Evolutionary conservation across 2,797 vertebrate genomes (phyloP).

Genomic region (Sarcoramphus papa): DNA sequence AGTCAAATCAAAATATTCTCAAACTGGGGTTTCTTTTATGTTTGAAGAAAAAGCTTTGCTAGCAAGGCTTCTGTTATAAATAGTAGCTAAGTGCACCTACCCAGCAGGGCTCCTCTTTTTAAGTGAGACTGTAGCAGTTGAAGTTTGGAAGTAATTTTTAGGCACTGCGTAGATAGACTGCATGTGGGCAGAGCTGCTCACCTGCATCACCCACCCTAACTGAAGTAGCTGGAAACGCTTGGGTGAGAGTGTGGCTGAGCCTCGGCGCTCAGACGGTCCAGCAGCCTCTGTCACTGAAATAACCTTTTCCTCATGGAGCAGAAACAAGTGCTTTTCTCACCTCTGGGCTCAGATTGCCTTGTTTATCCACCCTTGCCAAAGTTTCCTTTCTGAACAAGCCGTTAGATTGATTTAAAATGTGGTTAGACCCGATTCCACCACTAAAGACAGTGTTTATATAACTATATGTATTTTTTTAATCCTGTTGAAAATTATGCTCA

Average conservation of each 20-base stretch:
- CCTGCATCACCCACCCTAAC: neutral
- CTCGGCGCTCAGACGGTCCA: accelerated
- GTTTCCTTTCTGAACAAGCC: neutral
- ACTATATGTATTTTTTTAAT: neutral
- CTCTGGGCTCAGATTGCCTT: neutral
- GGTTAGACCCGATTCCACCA: neutral
- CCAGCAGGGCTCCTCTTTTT: neutral
- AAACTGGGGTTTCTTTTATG: neutral
- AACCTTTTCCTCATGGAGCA: neutral
- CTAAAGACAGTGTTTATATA: neutral
- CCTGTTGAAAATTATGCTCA: neutral
- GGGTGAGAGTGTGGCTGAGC: neutral
- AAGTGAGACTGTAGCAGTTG: neutral
- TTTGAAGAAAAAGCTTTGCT: neutral
- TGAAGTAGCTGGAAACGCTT: neutral
- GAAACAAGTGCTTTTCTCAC: neutral
- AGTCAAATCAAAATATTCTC: neutral
- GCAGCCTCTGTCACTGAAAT: neutral
- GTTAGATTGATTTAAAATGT: too few species aligned
- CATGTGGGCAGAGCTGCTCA: neutral
- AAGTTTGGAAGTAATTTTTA: neutral
- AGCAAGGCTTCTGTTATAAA: neutral
- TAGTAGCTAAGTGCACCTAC: neutral
- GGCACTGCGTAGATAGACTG: accelerated
- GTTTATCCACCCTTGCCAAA: neutral